Percentiles rank a stretch among this genome's conserved stretches.
Conservation (phyloP, 2,888 invertebrate species). For the Beris chalybata region DNA sequence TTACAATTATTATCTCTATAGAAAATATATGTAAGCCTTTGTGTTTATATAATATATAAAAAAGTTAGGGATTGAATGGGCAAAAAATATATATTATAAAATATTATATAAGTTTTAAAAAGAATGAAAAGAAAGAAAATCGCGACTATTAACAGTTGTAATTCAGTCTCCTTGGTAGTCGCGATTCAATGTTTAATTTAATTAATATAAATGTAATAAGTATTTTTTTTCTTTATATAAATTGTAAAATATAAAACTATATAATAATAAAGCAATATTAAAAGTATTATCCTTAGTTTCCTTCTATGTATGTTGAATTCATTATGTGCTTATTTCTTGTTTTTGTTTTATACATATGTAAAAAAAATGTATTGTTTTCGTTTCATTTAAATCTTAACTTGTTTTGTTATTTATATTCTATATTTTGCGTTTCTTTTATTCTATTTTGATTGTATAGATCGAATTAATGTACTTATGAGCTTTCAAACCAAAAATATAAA, state of each 20-base stretch:
- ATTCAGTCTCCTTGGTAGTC: slow-evolving; percentile 41
- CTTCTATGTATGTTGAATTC: slow-evolving; percentile 3
- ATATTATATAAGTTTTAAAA: slow-evolving; percentile 25
- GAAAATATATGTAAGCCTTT: slow-evolving; percentile 24
- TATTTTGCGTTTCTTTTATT: no score
- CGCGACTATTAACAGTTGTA: slow-evolving; percentile 40
- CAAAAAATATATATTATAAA: slow-evolving; percentile 32
- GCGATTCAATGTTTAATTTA: slow-evolving; percentile 30
- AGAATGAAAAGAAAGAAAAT: slow-evolving; percentile 28
- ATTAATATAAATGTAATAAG: slow-evolving; percentile 30
- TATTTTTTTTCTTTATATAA: slow-evolving; percentile 21
- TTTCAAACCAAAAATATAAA: no score
- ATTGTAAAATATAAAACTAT: slow-evolving; percentile 29
- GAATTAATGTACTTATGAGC: no score
- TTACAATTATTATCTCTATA: slow-evolving; percentile 27
- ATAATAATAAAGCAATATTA: slow-evolving; percentile 29
- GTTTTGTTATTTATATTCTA: no score
- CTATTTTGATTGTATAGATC: no score
- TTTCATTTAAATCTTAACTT: background rate
- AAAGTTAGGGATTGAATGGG: slow-evolving; percentile 30
- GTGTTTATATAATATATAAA: slow-evolving; percentile 28
- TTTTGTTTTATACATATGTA: background rate
- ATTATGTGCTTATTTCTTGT: slow-evolving; percentile 12
- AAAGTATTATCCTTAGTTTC: background rate
- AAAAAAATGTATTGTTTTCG: background rate